Percentiles rank a stretch among this genome's conserved stretches.
phyloP scores from a whole-genome alignment of 2,888 invertebrate genomes.

The Scrobipalpa costella region DNA sequence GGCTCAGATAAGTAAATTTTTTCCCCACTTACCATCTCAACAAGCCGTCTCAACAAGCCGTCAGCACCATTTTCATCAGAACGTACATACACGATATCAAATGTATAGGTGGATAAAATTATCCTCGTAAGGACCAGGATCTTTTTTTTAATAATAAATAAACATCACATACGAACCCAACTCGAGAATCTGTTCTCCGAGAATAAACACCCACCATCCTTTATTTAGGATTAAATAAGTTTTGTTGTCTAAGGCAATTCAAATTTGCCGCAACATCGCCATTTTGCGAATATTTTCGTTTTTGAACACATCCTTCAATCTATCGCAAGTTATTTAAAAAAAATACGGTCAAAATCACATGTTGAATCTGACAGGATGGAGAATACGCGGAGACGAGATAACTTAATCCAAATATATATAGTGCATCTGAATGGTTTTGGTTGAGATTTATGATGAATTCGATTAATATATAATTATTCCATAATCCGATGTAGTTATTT shows the following conservation, averaged over 20 bases:
- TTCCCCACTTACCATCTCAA: neutral
- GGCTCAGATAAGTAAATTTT: neutral
- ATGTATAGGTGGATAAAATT: no score
- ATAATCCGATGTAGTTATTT: conserved; percentile 1
- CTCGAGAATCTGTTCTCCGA: no score
- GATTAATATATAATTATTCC: conserved; percentile 1
- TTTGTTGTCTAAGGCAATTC: no score
- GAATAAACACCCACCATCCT: no score
- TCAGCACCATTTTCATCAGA: conserved; percentile 26
- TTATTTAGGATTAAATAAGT: no score
- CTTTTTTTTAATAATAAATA: neutral
- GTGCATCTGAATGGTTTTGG: neutral
- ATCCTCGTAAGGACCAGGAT: conserved; percentile 3
- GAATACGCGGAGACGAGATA: conserved; percentile 5
- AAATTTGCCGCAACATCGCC: no score
- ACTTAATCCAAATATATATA: neutral
- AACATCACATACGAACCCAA: no score
- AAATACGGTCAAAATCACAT: neutral
- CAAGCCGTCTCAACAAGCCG: conserved; percentile 16
- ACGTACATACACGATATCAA: conserved; percentile 27
- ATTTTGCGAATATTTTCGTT: no score
- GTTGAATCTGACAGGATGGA: conserved; percentile 5
- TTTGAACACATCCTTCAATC: no score
- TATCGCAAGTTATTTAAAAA: no score
- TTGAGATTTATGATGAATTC: neutral